phyloP scores from a whole-genome alignment of 2,797 vertebrate genomes.

The Arremon aurantiirostris region DNA sequence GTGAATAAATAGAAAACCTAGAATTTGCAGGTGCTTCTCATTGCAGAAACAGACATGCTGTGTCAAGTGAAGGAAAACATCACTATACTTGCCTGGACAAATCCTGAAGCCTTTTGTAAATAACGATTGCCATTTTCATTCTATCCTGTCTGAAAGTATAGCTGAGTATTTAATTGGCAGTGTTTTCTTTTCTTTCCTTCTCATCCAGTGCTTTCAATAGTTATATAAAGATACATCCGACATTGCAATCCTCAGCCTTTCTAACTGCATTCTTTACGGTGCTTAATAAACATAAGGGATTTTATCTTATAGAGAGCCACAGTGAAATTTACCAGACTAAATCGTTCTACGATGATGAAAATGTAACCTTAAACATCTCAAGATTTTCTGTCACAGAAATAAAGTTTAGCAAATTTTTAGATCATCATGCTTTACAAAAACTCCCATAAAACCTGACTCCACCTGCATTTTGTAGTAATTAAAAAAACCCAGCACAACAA shows the following conservation, averaged over 20 bases:
- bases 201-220: not conserved
- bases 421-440: not conserved
- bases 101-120: not conserved
- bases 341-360: not conserved
- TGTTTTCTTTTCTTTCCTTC: not conserved
- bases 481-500: not conserved
- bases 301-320: not conserved
- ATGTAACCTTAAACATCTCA: not conserved
- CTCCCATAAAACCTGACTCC: not conserved
- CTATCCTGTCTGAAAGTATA: not conserved
- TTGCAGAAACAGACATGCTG: not conserved
- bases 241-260: not conserved
- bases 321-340: not conserved
- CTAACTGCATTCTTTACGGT: not conserved
- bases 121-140: not conserved
- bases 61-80: not conserved
- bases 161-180: not conserved
- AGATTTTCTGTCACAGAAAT: not conserved
- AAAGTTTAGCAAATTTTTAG: not conserved
- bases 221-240: not conserved
- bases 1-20: not conserved
- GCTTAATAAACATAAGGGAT: not conserved
- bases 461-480: not conserved
- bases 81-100: not conserved
- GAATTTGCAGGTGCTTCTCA: not conserved